Evolutionary conservation across 2,113 vertebrate genomes (phyloP), one percentile per base, ranked within the genome.

Genomic region (Megaceryle torquata): DNA sequence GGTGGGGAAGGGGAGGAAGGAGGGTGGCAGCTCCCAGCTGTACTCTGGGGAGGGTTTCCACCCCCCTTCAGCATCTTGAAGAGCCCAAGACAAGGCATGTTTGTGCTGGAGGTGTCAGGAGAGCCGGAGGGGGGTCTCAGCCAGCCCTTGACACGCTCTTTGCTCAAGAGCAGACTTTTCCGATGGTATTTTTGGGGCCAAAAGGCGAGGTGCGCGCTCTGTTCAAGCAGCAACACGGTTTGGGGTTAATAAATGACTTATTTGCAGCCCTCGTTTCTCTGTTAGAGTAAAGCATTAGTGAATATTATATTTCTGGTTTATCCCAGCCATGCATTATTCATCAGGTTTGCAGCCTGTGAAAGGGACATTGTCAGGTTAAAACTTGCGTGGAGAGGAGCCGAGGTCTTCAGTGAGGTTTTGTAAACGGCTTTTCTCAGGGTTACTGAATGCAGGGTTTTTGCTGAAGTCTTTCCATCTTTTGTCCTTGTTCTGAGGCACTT

Each of bases 291-390:
- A 92, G 86, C 88, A 39, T 87, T 94, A 85, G 92, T 81, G 93
- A 94, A 95, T 92, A 94, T 96, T 90, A 86, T 91, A 96, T 94
- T 94, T 93, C 92, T 92, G 86, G 77, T 93, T 96, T 88, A 86
- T 89, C 88, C 96, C 11, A 1, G 76, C 1, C 80, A 94, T 97
- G 92, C 72, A 96, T 96, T 96, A 97, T 97, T 97, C 96, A 97
- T 96, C 84, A 37, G 63, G 51, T 65, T 83, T 83, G 57, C 86
- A 94, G 90, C 11, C 93, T 95, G 92, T 91, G 22, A 88, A 92
- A 96, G 92, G 93, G 88, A 96, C 48, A 26, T 83, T 77, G 88
- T 97, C 95, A 97, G 93, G 93, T 97, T 94, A 90, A 96, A 96
- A 96, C 92, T 90, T 96, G 96, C 0, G 15, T 75, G 93, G 89